These are phyloP conservation scores for Camelus dromedarius DNA, from an alignment of 2,113 vertebrate species.

Conservation along the genomic window DNA sequence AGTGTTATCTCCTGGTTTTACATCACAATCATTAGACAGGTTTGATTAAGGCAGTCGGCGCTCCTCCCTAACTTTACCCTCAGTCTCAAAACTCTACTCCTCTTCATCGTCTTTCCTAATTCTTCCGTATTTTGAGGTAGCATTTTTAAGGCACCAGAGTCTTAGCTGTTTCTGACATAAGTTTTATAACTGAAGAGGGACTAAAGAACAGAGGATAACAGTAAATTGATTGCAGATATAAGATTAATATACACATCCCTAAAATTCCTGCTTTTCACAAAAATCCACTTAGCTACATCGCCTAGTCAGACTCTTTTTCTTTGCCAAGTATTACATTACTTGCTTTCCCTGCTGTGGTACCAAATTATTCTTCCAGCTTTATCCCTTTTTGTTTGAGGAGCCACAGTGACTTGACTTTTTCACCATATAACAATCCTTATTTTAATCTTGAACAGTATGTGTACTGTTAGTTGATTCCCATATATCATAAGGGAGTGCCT, in stretches of 20 bases:
- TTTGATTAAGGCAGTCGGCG: background rate
- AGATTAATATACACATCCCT: background rate
- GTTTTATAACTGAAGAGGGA: slow-evolving; percentile 38
- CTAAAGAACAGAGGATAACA: background rate
- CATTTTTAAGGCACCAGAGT: slow-evolving; percentile 17
- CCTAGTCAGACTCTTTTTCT: background rate
- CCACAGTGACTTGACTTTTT: slow-evolving; percentile 50
- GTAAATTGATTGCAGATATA: slow-evolving; percentile 9
- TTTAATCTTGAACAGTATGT: background rate
- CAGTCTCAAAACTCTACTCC: background rate
- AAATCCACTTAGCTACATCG: background rate
- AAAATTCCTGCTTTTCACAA: background rate
- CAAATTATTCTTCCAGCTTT: slow-evolving; percentile 34
- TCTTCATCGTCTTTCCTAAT: background rate
- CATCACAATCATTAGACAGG: background rate
- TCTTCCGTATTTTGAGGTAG: background rate
- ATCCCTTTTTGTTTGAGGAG: slow-evolving; percentile 43
- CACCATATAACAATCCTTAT: slow-evolving; percentile 9
- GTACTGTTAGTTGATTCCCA: background rate
- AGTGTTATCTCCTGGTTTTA: slow-evolving; percentile 1
- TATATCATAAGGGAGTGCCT: slow-evolving; percentile 16
- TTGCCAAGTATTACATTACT: background rate
- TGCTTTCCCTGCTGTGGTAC: background rate
- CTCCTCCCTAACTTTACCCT: background rate
- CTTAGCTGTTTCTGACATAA: slow-evolving; percentile 31